Conservation (phyloP, 2,797 vertebrate genomes). For the Fundulus diaphanus region DNA sequence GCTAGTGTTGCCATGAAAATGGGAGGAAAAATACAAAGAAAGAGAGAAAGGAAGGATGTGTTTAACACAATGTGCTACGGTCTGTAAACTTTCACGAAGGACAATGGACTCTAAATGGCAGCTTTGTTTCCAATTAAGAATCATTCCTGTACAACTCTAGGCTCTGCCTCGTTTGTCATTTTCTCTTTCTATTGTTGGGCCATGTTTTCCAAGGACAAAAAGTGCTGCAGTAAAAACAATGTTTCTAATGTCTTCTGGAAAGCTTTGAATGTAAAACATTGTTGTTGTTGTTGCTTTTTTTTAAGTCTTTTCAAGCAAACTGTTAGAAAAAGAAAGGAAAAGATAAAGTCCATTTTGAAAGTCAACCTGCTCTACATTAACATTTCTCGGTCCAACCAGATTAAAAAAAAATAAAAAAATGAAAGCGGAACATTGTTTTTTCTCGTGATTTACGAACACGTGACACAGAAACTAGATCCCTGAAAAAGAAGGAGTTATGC, state of each 20-base stretch:
- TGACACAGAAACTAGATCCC: neutral
- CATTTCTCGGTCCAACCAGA: neutral
- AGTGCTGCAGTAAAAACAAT: slow-evolving; percentile 23
- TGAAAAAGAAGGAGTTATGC: neutral
- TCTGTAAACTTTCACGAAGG: slow-evolving; percentile 65
- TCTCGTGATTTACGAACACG: neutral
- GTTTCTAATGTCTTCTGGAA: slow-evolving; percentile 19
- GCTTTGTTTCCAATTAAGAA: slow-evolving; percentile 72
- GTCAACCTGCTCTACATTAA: neutral
- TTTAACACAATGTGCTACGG: slow-evolving; percentile 60
- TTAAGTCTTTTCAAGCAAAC: neutral
- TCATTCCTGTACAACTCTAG: slow-evolving; percentile 58
- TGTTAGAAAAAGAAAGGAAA: neutral
- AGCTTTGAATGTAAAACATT: slow-evolving; percentile 24
- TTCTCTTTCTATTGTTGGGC: slow-evolving; percentile 53
- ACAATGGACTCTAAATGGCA: slow-evolving; percentile 72
- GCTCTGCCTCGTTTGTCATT: slow-evolving; percentile 52
- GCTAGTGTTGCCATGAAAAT: slow-evolving; percentile 50
- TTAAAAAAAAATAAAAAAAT: too few species aligned
- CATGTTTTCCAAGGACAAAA: slow-evolving; percentile 38
- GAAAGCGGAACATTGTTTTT: neutral
- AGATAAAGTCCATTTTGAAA: neutral
- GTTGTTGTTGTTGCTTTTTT: slow-evolving; percentile 6
- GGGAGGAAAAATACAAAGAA: slow-evolving; percentile 58
- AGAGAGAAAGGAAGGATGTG: slow-evolving; percentile 57